phyloP scores from a whole-genome alignment of 2,888 invertebrate species.

The Drosophila borealis region DNA sequence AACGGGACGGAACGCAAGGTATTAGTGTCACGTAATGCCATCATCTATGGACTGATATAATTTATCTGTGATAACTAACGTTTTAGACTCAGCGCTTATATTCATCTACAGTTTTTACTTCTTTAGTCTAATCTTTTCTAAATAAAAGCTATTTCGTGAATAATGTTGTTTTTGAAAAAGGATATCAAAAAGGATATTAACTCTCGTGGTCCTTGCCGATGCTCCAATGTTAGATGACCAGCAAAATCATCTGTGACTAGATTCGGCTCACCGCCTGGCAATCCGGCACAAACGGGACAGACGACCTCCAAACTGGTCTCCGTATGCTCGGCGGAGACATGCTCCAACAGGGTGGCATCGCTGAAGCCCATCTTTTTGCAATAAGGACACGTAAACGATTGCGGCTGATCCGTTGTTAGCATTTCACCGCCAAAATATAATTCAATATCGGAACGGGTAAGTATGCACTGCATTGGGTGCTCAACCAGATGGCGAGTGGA shows the following conservation, averaged over 20 bases:
- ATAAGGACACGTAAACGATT: conserved; percentile 98
- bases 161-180: conserved; percentile 85
- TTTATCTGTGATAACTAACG: too few relatives aligned
- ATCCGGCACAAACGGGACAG: conserved; percentile 98
- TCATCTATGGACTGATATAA: too few relatives aligned
- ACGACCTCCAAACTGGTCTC: conserved; percentile 98
- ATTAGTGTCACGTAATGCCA: too few relatives aligned
- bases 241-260: conserved; percentile 99
- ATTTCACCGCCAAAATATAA: conserved; percentile 98
- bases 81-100: too few relatives aligned
- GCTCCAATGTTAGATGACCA: conserved; percentile 97
- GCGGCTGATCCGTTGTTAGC: conserved; percentile 95
- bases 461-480: conserved; percentile 99
- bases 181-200: conserved; percentile 95
- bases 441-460: conserved; percentile 98
- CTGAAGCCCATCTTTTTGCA: conserved; percentile 99
- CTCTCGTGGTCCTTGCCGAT: conserved; percentile 95
- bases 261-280: conserved; percentile 98
- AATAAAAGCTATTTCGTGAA: background rate
- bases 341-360: conserved; percentile 95
- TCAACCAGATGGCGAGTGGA: conserved; percentile 97
- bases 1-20: too few relatives aligned
- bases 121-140: too few relatives aligned
- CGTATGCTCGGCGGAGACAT: conserved; percentile 95
- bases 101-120: too few relatives aligned